These are phyloP conservation scores for Psophia crepitans DNA, from an alignment of 2,113 vertebrate genomes.

Conservation along the genomic window DNA sequence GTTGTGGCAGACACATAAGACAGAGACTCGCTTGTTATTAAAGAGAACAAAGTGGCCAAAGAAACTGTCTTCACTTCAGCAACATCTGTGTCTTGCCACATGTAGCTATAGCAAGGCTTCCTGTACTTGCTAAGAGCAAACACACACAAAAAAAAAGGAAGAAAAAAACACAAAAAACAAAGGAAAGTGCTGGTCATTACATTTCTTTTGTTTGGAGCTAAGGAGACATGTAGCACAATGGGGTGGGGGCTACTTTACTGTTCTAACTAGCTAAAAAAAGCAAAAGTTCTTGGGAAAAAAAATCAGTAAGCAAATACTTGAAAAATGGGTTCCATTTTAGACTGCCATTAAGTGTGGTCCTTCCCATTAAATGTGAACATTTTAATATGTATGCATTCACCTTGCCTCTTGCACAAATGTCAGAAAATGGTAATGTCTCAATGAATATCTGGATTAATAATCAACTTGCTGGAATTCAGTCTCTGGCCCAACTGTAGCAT, in stretches of 20 bases:
- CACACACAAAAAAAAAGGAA: not conserved
- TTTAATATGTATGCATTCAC: constrained; percentile 84
- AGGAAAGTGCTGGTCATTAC: constrained; percentile 82
- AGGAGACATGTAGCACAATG: constrained; percentile 72
- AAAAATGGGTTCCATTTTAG: constrained; percentile 90
- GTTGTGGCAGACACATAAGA: constrained; percentile 61
- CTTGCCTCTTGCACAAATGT: constrained; percentile 86
- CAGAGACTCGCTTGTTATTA: constrained; percentile 71
- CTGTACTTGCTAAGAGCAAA: constrained; percentile 43
- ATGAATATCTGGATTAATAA: constrained; percentile 72
- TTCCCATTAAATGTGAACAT: constrained; percentile 97
- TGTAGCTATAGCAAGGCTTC: constrained; percentile 58
- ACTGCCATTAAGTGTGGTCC: constrained; percentile 88
- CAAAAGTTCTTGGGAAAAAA: constrained; percentile 60
- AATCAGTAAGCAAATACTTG: constrained; percentile 89
- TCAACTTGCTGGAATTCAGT: constrained; percentile 76
- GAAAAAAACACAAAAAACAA: constrained; percentile 18
- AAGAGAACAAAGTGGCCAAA: constrained; percentile 87
- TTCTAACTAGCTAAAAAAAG: constrained; percentile 64
- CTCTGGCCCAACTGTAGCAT: constrained; percentile 81
- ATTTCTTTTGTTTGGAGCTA: constrained; percentile 78
- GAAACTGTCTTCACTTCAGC: constrained; percentile 82
- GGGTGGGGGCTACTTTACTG: constrained; percentile 61
- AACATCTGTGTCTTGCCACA: constrained; percentile 74
- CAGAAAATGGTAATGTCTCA: constrained; percentile 76